A percentile compares a stretch with the other conserved stretches of the same genome.
phyloP scores from a whole-genome alignment of 2,797 vertebrate species.

The Enteromius thamalakanensis region DNA sequence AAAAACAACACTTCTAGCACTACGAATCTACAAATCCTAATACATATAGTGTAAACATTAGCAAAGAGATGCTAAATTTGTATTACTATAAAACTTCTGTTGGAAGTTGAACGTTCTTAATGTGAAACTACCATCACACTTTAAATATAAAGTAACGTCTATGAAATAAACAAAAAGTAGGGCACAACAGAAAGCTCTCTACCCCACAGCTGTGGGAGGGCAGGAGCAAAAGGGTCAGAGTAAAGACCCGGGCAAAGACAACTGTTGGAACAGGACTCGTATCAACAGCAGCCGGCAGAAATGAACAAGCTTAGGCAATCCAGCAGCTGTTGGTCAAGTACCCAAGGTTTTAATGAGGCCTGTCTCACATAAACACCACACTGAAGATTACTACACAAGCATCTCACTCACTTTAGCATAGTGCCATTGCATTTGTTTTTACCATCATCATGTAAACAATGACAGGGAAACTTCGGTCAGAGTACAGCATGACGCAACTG shows the following conservation, averaged over 20 bases:
- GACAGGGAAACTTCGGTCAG: constrained; percentile 31
- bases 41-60: neutral
- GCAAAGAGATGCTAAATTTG: neutral
- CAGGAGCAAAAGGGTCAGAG: neutral
- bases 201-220: neutral
- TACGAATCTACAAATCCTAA: no score
- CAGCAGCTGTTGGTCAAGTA: constrained; percentile 47
- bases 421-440: constrained; percentile 51
- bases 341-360: constrained; percentile 42
- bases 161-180: neutral
- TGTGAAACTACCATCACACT: neutral
- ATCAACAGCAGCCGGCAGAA: constrained; percentile 39
- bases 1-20: neutral
- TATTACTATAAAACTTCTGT: neutral
- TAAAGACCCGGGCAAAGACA: constrained; percentile 16
- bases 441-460: constrained; percentile 47
- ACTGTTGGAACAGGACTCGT: constrained; percentile 43
- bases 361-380: constrained; percentile 50
- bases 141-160: neutral
- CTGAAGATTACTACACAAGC: constrained; percentile 46
- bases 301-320: constrained; percentile 19
- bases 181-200: neutral
- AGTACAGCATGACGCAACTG: constrained; percentile 12
- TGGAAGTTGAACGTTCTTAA: neutral
- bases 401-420: constrained; percentile 27